Base-by-base conservation (phyloP, 1,140 invertebrate species). In the Procambarus clarkii region DNA sequence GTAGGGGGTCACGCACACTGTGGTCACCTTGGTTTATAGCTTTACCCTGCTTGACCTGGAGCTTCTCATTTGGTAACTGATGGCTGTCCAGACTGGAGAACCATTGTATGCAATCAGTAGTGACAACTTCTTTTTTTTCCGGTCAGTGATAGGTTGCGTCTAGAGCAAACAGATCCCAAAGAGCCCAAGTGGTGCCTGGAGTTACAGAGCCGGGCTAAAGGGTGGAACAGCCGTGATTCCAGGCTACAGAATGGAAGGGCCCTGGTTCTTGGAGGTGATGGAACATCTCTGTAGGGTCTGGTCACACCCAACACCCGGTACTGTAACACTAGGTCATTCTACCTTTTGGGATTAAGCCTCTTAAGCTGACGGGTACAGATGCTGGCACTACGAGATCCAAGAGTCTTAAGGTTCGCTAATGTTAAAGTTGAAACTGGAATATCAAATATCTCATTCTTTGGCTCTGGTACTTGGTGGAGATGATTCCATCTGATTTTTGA, bases 11-110 rank as follows among this genome's bases (percentile, higher is more conserved):
- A 74, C 13, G 5, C 69, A 74, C 69, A n/a, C n/a, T 21, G 54
- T 18, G 69, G 15, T 74, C 69, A 2, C 4, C n/a, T 24, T 74
- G 69, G n/a, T 34, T 74, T 74, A 64, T 24, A 74, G 13, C 5
- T 74, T 74, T 74, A 74, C n/a, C 69, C 69, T 74, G 69, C 69
- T 8, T 34, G 69, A 21, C 69, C 69, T 74, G 69, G 69, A 74
- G 69, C 21, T 21, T 74, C 5, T 24, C 4, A 4, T 74, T 74
- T 74, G 60, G 69, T 21, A 24, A 74, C 69, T 74, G 69, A 7
- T 74, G n/a, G 7, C 18, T 3, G 34, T 74, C 69, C 69, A 74
- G 2, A 74, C 11, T 74, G 69, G 34, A 74, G n/a, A 74, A 74
- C 24, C 69, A 34, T 24, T 74, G 7, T 24, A 11, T 74, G 7